A percentile compares a stretch with the other conserved stretches of the same genome.
Conservation (phyloP, 2,888 invertebrate species). For the Apotomis betuletana region DNA sequence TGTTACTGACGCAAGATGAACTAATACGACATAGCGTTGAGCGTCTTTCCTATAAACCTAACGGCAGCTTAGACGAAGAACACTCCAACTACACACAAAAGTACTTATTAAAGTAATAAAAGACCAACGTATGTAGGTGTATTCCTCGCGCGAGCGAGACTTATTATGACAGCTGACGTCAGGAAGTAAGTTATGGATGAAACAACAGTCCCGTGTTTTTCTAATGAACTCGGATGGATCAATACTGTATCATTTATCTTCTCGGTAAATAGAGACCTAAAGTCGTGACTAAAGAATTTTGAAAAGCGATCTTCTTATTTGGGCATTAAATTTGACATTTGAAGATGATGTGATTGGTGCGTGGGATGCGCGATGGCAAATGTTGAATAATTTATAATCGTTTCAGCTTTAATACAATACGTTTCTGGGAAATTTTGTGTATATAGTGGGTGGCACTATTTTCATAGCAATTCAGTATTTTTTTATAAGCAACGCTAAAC, state of each 20-base stretch:
- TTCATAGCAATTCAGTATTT: too few species aligned
- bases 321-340: not conserved
- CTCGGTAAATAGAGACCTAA: not conserved
- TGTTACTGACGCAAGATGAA: too few species aligned
- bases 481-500: too few species aligned
- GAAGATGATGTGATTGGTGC: not conserved
- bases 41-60: too few species aligned
- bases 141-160: not conserved
- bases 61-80: too few species aligned
- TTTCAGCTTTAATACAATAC: slow-evolving; percentile 3
- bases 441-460: too few species aligned
- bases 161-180: slow-evolving; percentile 22
- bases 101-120: not conserved
- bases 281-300: not conserved
- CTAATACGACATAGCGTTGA: too few species aligned
- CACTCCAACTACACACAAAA: too few species aligned
- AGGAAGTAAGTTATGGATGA: not conserved
- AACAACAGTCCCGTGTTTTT: slow-evolving; percentile 21
- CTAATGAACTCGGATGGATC: slow-evolving; percentile 12
- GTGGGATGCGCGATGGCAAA: not conserved
- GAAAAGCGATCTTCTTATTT: slow-evolving; percentile 2
- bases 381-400: slow-evolving; percentile 12
- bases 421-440: not conserved
- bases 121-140: not conserved
- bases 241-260: slow-evolving; percentile 7